Conservation (phyloP, 1,140 invertebrate species). For the Helicoverpa zea region DNA sequence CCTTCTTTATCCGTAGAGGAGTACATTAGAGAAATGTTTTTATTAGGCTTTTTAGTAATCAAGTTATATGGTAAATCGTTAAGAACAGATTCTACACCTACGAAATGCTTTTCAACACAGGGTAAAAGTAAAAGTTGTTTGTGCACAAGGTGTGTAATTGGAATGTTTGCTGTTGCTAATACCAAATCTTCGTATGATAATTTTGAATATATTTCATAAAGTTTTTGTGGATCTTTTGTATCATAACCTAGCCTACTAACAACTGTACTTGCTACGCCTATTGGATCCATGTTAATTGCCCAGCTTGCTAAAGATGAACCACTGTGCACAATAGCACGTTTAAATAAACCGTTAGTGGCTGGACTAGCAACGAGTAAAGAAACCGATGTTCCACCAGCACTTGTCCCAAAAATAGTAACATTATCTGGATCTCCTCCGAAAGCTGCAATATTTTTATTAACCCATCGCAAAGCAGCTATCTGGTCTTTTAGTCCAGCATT, state of each 20-base stretch:
- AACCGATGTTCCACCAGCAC: conserved; percentile 77
- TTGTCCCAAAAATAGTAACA: conserved; percentile 82
- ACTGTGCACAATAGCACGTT: conserved; percentile 88
- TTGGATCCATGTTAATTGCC: conserved; percentile 82
- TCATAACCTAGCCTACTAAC: conserved; percentile 70
- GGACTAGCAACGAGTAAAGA: conserved; percentile 75
- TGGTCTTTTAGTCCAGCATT: conserved; percentile 88
- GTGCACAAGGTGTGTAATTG: conserved; percentile 49
- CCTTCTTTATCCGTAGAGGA: conserved; percentile 76
- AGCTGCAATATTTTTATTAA: conserved; percentile 86
- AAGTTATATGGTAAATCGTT: conserved; percentile 75
- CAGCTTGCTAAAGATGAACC: conserved; percentile 90
- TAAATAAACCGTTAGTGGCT: conserved; percentile 72
- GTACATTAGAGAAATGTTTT: conserved; percentile 71
- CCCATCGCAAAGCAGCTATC: conserved; percentile 87
- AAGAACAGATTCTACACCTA: conserved; percentile 67
- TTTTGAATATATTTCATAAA: conserved; percentile 75
- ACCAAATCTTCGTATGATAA: conserved; percentile 67
- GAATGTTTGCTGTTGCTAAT: conserved; percentile 62
- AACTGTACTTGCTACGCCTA: conserved; percentile 70
- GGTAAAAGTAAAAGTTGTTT: conserved; percentile 75
- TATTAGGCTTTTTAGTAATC: conserved; percentile 61
- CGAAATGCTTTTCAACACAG: conserved; percentile 73
- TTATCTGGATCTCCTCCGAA: conserved; percentile 84
- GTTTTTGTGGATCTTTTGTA: conserved; percentile 69